Percentiles rank a stretch among this genome's conserved stretches.
These are phyloP conservation scores for Anorthoa munda DNA, from an alignment of 2,888 invertebrate species.

Conservation along the genomic window DNA sequence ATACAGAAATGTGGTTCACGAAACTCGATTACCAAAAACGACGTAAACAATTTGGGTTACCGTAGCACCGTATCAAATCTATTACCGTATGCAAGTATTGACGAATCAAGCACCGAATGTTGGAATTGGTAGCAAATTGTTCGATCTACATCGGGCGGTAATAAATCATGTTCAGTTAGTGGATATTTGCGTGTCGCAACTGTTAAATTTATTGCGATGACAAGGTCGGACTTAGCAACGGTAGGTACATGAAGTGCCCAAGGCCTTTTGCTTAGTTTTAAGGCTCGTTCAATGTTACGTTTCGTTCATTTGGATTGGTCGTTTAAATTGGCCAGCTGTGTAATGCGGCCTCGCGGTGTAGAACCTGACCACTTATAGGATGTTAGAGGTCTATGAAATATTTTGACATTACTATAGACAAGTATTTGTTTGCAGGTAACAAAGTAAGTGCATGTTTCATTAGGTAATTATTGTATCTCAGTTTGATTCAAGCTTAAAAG, in stretches of 20 bases:
- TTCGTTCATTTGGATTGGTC: conserved; percentile 35
- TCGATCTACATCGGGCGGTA: conserved; percentile 67
- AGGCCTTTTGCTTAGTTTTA: conserved; percentile 62
- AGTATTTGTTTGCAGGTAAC: no score
- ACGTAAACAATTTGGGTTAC: conserved; percentile 74
- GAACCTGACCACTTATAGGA: background rate
- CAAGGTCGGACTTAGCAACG: conserved; percentile 80
- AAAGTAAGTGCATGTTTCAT: no score
- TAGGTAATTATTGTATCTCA: no score
- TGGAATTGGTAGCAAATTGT: conserved; percentile 74
- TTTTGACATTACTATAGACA: no score
- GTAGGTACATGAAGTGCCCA: conserved; percentile 52
- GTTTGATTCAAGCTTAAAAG: no score
- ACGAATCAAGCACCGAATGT: conserved; percentile 61
- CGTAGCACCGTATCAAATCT: conserved; percentile 64
- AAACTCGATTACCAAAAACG: conserved; percentile 81
- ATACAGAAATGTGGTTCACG: conserved; percentile 59
- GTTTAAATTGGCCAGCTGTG: conserved; percentile 40
- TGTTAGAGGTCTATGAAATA: background rate
- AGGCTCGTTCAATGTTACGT: conserved; percentile 44
- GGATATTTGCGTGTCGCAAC: conserved; percentile 87
- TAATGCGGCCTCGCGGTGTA: background rate
- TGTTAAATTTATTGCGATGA: conserved; percentile 81
- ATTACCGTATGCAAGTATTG: conserved; percentile 69
- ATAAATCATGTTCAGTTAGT: conserved; percentile 86